Evolutionary conservation across 2,113 vertebrate species (phyloP).

Genomic region (Lucifuga dentata): DNA sequence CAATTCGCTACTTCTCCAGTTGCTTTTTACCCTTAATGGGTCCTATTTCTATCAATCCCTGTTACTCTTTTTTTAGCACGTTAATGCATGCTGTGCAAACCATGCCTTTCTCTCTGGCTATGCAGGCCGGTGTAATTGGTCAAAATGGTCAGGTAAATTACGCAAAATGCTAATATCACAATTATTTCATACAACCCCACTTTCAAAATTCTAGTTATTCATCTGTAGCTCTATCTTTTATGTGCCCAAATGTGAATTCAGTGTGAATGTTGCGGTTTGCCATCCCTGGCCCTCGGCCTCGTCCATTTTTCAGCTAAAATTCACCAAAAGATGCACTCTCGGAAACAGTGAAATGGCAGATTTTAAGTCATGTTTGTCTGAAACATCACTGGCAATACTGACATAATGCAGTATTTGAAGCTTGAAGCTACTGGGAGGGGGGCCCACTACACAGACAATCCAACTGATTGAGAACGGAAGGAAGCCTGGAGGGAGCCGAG

Average conservation of each 20-base stretch:
- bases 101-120: conserved; percentile 10
- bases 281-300: too few relatives aligned
- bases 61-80: conserved; percentile 45
- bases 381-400: conserved; percentile 2
- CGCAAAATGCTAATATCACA: too few relatives aligned
- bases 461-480: too few relatives aligned
- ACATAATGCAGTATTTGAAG: conserved; percentile 2
- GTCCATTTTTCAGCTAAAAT: conserved; percentile 5
- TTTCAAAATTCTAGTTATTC: too few relatives aligned
- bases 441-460: too few relatives aligned
- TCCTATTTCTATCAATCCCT: conserved; percentile 65
- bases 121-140: background rate
- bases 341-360: conserved; percentile 10
- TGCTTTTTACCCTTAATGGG: conserved; percentile 74
- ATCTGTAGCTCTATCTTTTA: too few relatives aligned
- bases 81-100: conserved; percentile 33
- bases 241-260: too few relatives aligned
- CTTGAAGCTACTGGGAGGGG: too few relatives aligned
- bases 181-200: too few relatives aligned
- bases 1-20: conserved; percentile 62
- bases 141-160: background rate
- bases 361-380: background rate
- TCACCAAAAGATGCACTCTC: background rate
- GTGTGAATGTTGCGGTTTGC: too few relatives aligned
- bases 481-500: too few relatives aligned